Evolutionary conservation across 2,888 invertebrate genomes (phyloP).

Genomic region (Formica aserva): DNA sequence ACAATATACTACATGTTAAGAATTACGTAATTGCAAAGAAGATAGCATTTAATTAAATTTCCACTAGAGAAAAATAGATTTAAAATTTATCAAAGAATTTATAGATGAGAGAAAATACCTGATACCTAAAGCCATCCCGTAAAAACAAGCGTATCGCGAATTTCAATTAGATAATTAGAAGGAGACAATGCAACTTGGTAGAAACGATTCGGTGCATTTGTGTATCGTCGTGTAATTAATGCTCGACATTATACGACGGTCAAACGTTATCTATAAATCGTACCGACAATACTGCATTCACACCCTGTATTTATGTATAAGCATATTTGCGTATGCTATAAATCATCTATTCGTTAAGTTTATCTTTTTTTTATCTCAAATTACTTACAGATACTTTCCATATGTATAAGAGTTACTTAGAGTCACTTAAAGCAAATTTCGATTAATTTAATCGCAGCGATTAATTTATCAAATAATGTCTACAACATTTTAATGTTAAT

Average conservation of each 20-base stretch:
- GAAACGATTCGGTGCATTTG: slow-evolving; percentile 42
- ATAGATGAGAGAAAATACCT: neutral
- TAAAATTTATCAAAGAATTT: slow-evolving; percentile 7
- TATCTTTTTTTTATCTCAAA: slow-evolving; percentile 45
- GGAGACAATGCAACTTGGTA: slow-evolving; percentile 48
- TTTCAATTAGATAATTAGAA: slow-evolving; percentile 22
- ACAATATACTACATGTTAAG: neutral
- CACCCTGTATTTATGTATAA: slow-evolving; percentile 74
- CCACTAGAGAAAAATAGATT: neutral
- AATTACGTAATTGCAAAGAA: neutral
- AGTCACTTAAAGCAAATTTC: neutral
- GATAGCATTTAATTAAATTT: neutral
- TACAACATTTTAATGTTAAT: neutral
- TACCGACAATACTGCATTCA: slow-evolving; percentile 74
- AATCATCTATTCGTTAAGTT: slow-evolving; percentile 61
- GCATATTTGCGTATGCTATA: slow-evolving; percentile 68
- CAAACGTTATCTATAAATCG: slow-evolving; percentile 57
- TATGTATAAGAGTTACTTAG: slow-evolving; percentile 50
- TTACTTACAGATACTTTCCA: slow-evolving; percentile 53
- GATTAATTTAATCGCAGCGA: neutral
- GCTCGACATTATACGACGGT: slow-evolving; percentile 56
- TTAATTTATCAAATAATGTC: neutral
- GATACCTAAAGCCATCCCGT: slow-evolving; percentile 17
- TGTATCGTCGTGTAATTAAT: slow-evolving; percentile 30
- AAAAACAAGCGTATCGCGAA: slow-evolving; percentile 43